Evolutionary conservation across 2,888 invertebrate species (phyloP).

Genomic region (Argyresthia goedartella): DNA sequence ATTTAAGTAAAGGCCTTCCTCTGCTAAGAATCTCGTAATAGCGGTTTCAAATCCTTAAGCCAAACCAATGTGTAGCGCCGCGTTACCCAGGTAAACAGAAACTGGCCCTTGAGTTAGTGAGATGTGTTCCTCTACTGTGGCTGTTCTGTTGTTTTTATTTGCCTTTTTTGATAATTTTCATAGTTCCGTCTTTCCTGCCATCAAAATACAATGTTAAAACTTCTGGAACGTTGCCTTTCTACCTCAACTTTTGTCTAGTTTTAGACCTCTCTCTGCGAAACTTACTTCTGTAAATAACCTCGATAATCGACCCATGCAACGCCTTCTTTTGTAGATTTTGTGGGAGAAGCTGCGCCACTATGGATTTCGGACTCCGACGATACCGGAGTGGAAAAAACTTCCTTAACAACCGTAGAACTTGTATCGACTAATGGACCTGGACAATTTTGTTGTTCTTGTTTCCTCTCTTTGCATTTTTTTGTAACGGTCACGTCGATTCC

Average conservation of each 20-base stretch:
- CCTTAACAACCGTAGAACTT: neutral
- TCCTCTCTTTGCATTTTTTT: slow-evolving; percentile 9
- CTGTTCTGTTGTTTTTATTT: slow-evolving; percentile 7
- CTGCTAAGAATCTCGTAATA: neutral
- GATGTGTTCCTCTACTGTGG: slow-evolving; percentile 11
- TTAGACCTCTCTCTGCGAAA: slow-evolving; percentile 11
- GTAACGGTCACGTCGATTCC: slow-evolving; percentile 7
- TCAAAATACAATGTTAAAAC: slow-evolving; percentile 15
- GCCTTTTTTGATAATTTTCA: slow-evolving; percentile 11
- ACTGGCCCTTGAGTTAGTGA: slow-evolving; percentile 13
- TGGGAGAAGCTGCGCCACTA: neutral
- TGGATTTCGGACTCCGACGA: neutral
- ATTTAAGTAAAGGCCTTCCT: slow-evolving; percentile 5
- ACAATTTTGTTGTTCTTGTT: slow-evolving; percentile 5
- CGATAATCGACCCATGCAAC: slow-evolving; percentile 2
- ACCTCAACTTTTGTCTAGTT: slow-evolving; percentile 1
- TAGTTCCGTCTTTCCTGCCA: slow-evolving; percentile 12
- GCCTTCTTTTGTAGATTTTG: neutral
- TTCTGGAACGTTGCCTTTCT: neutral
- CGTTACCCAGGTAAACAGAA: slow-evolving; percentile 10
- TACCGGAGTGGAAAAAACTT: neutral
- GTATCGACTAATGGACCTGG: neutral
- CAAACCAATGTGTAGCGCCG: neutral
- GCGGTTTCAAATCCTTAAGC: slow-evolving; percentile 5
- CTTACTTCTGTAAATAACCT: slow-evolving; percentile 10